Evolutionary conservation across 2,113 vertebrate species (phyloP).

Genomic region (Motacilla tschutschensis): DNA sequence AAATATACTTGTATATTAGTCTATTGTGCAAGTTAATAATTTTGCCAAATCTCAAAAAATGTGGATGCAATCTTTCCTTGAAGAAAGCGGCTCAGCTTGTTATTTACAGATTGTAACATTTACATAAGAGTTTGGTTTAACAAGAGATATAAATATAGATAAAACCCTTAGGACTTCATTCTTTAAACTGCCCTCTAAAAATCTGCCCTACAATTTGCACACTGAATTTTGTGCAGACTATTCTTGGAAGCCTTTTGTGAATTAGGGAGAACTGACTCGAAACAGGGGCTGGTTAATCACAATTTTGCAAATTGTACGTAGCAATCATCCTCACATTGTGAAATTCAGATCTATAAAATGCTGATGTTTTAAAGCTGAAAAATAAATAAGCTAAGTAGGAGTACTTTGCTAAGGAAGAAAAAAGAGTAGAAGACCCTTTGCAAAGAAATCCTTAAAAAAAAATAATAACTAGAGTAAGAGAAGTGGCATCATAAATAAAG

Average conservation of each 20-base stretch:
- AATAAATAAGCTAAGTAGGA: slow-evolving; percentile 77
- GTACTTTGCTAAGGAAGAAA: slow-evolving; percentile 57
- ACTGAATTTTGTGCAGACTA: slow-evolving; percentile 79
- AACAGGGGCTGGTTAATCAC: slow-evolving; percentile 81
- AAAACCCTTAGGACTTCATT: slow-evolving; percentile 79
- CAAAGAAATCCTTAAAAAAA: slow-evolving; percentile 63
- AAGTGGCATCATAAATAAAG: slow-evolving; percentile 30
- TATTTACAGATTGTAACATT: slow-evolving; percentile 82
- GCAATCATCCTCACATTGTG: slow-evolving; percentile 83
- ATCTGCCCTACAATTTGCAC: slow-evolving; percentile 80
- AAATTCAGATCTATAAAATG: slow-evolving; percentile 79
- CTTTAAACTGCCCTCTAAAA: slow-evolving; percentile 83
- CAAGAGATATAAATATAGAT: slow-evolving; percentile 83
- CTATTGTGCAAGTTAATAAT: slow-evolving; percentile 76
- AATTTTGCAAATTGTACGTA: slow-evolving; percentile 82
- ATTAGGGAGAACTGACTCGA: slow-evolving; percentile 76
- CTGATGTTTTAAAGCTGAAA: slow-evolving; percentile 80
- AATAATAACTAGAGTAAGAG: slow-evolving; percentile 38
- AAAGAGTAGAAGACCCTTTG: slow-evolving; percentile 56
- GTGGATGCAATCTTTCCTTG: slow-evolving; percentile 73
- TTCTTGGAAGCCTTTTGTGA: slow-evolving; percentile 82
- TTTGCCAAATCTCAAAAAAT: slow-evolving; percentile 76
- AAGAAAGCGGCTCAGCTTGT: slow-evolving; percentile 73
- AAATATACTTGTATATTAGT: slow-evolving; percentile 72
- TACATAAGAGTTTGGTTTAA: slow-evolving; percentile 81